phyloP scores from a whole-genome alignment of 2,888 invertebrate genomes.

The Limnephilus rhombicus region DNA sequence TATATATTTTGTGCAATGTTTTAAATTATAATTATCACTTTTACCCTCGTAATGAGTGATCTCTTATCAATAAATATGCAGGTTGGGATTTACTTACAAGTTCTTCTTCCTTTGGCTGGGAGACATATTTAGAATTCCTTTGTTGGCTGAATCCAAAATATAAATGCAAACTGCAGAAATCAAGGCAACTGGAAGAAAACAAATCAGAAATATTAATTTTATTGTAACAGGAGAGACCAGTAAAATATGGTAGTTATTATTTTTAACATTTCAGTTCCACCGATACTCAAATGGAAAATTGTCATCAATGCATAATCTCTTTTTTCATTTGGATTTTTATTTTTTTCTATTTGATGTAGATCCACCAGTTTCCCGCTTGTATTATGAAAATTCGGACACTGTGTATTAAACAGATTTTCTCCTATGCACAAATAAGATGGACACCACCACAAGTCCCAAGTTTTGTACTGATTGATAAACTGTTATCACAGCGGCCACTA shows the following conservation, averaged over 20 bases:
- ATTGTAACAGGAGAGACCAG: not conserved
- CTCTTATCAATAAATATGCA: not conserved
- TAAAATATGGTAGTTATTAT: too few species aligned
- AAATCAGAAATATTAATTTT: not conserved
- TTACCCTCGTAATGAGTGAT: too few species aligned
- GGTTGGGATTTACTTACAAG: slow-evolving; percentile 53
- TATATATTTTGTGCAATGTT: too few species aligned
- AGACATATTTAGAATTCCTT: slow-evolving; percentile 86
- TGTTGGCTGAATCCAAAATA: slow-evolving; percentile 82
- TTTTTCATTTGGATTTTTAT: too few species aligned
- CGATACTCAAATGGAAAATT: too few species aligned
- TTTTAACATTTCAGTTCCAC: too few species aligned
- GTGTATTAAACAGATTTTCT: too few species aligned
- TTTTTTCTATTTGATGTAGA: too few species aligned
- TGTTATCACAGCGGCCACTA: too few species aligned
- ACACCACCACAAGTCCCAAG: not conserved
- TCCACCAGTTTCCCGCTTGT: too few species aligned
- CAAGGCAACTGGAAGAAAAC: slow-evolving; percentile 81
- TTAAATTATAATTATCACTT: not conserved
- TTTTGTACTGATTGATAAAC: slow-evolving; percentile 74
- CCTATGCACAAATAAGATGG: not conserved
- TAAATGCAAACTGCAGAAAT: slow-evolving; percentile 86
- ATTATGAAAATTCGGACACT: too few species aligned
- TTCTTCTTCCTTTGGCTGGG: slow-evolving; percentile 77
- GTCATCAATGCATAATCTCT: too few species aligned